Conservation (phyloP, 2,888 invertebrate species). For the Sicus ferrugineus region DNA sequence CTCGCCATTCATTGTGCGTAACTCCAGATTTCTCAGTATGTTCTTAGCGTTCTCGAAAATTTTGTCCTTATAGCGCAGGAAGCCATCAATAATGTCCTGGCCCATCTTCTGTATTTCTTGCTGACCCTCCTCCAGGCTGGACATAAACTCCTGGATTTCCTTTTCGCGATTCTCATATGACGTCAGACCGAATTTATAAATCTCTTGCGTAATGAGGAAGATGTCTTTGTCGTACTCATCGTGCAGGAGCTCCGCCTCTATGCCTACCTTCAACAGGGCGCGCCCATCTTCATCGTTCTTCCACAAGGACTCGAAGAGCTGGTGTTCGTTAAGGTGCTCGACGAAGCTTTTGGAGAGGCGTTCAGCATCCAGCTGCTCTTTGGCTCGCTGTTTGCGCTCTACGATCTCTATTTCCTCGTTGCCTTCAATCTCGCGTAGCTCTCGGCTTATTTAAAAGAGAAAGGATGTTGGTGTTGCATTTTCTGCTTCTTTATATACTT, state of each 20-base stretch:
- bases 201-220: constrained; percentile 68
- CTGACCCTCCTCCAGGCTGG: constrained; percentile 72
- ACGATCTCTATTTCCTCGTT: constrained; percentile 70
- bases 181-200: constrained; percentile 74
- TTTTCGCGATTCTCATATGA: constrained; percentile 72
- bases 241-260: constrained; percentile 70
- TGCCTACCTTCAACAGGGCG: constrained; percentile 66
- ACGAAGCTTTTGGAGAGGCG: constrained; percentile 77
- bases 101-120: constrained; percentile 70
- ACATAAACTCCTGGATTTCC: constrained; percentile 70
- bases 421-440: constrained; percentile 66
- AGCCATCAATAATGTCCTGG: constrained; percentile 67
- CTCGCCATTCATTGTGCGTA: constrained; percentile 53
- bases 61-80: constrained; percentile 63
- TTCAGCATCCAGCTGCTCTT: constrained; percentile 68
- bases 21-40: constrained; percentile 47
- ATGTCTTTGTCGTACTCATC: constrained; percentile 66
- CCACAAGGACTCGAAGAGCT: constrained; percentile 76
- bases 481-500: constrained; percentile 42
- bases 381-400: constrained; percentile 66
- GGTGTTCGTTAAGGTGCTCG: constrained; percentile 76
- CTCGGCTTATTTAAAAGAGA: constrained; percentile 52
- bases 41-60: constrained; percentile 58
- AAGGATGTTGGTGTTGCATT: neutral
- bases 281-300: constrained; percentile 73